phyloP scores from a whole-genome alignment of 2,113 vertebrate species.

The Beaufortia kweichowensis region DNA sequence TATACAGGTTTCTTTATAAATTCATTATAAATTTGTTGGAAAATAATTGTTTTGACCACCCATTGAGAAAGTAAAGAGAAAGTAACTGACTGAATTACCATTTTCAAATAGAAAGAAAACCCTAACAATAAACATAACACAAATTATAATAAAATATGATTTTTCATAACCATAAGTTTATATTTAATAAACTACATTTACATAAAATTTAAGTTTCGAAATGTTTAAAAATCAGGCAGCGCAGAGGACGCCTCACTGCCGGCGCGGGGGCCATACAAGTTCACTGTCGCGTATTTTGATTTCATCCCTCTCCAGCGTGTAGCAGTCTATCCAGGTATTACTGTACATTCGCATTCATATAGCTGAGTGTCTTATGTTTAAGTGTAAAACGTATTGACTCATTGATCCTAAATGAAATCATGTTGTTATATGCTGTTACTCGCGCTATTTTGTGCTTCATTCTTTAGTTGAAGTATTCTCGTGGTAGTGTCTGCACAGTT shows the following conservation, averaged over 20 bases:
- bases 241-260: constrained; percentile 15
- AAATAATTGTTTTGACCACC: too few relatives aligned
- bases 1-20: too few relatives aligned
- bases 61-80: too few relatives aligned
- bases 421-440: background rate
- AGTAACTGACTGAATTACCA: too few relatives aligned
- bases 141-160: too few relatives aligned
- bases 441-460: background rate
- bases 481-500: background rate
- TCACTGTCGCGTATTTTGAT: constrained; percentile 39
- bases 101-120: too few relatives aligned
- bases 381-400: background rate
- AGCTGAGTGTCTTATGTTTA: background rate
- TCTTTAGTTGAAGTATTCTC: background rate
- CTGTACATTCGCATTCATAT: background rate
- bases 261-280: constrained; percentile 39
- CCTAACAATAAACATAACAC: too few relatives aligned
- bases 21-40: too few relatives aligned
- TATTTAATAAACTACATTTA: too few relatives aligned
- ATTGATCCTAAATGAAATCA: background rate
- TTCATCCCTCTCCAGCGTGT: background rate
- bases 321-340: background rate
- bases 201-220: too few relatives aligned
- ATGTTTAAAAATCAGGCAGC: constrained; percentile 42
- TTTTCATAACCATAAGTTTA: too few relatives aligned